Conservation (phyloP, 2,797 vertebrate species). For the Crocidura indochinensis region DNA sequence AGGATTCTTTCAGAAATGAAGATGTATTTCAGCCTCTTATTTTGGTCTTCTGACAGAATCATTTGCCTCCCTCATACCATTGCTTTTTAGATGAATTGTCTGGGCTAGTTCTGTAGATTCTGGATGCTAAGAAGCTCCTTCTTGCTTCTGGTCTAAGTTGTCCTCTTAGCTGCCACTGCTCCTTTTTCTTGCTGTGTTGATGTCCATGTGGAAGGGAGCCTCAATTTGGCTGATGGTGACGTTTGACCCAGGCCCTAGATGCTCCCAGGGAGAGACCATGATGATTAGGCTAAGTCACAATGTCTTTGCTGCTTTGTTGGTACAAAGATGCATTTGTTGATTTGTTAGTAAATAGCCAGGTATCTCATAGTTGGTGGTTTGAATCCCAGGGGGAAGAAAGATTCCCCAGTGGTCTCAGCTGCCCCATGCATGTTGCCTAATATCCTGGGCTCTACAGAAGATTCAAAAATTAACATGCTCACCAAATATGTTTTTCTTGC, state of each 20-base stretch:
- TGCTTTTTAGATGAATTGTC: constrained; percentile 19
- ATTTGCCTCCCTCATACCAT: neutral
- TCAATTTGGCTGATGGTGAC: neutral
- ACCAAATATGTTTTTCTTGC: constrained; percentile 90
- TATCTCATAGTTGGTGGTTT: constrained; percentile 67
- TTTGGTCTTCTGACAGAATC: constrained; percentile 33
- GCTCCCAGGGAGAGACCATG: neutral
- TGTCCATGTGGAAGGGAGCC: neutral
- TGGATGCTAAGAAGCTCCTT: neutral
- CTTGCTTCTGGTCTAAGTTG: neutral
- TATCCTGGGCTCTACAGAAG: constrained; percentile 88
- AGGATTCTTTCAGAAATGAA: constrained; percentile 67
- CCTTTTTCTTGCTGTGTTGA: neutral
- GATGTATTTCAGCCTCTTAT: constrained; percentile 40
- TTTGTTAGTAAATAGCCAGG: constrained; percentile 82
- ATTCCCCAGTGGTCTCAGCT: constrained; percentile 68
- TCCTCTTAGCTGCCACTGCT: neutral
- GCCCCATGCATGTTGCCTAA: constrained; percentile 81
- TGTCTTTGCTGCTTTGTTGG: neutral
- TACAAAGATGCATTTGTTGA: constrained; percentile 78
- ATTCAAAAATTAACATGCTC: constrained; percentile 87
- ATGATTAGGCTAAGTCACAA: neutral
- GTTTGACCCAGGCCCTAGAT: neutral
- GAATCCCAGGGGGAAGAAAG: constrained; percentile 8
- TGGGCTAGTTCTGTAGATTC: neutral